Evolutionary conservation across 2,888 invertebrate genomes (phyloP).

Genomic region (Chrysina gloriosa): DNA sequence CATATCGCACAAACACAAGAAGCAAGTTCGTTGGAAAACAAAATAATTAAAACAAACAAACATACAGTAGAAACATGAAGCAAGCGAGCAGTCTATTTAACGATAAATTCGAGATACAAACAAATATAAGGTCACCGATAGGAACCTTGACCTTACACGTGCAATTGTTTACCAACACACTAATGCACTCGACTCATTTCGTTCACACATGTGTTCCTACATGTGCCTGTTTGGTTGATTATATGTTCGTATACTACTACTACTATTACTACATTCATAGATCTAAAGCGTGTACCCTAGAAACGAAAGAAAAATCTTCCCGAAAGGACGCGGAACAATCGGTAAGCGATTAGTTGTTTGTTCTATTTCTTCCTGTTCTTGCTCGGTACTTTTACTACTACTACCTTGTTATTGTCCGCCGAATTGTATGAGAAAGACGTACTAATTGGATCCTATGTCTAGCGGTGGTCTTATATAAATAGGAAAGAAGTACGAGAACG

Average conservation of each 20-base stretch:
- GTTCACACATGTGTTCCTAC: neutral
- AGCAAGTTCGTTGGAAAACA: too few species aligned
- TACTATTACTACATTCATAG: neutral
- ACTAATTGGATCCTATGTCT: neutral
- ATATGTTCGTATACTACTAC: neutral
- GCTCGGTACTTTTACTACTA: neutral
- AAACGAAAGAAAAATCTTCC: neutral
- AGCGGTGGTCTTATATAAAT: neutral
- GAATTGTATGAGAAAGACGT: neutral
- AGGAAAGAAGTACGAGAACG: neutral
- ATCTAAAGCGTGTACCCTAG: neutral
- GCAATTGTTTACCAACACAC: constrained; percentile 27
- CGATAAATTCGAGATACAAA: constrained; percentile 10
- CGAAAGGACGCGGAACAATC: neutral
- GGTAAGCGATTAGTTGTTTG: neutral
- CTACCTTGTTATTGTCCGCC: neutral
- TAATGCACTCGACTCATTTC: constrained; percentile 7
- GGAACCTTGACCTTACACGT: constrained; percentile 26
- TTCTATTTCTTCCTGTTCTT: neutral
- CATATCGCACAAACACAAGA: too few species aligned
- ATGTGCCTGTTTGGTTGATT: neutral
- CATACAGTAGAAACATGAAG: too few species aligned
- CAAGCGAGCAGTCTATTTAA: too few species aligned
- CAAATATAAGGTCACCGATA: constrained; percentile 11
- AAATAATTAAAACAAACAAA: too few species aligned